Evolutionary conservation across 2,888 invertebrate species (phyloP), one percentile per base, ranked within the genome.

Genomic region (Andrena marginata): DNA sequence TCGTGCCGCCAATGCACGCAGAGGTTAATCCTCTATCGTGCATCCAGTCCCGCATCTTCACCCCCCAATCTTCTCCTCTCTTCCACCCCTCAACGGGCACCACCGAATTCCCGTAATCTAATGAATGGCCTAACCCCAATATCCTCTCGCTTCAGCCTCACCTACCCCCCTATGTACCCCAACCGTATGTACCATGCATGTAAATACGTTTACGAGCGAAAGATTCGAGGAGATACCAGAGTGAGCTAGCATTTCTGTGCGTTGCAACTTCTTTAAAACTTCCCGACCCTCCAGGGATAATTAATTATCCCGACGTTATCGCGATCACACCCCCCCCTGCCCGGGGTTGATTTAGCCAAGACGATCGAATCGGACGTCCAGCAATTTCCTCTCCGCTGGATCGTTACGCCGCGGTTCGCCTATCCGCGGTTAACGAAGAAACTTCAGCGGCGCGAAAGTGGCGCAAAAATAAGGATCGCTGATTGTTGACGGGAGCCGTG

Each of bases 21-120:
- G 80, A 86, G 86, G 23, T 80, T 82, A 75, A 74, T 88, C 73
- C 83, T 77, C 85, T 90, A 91, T 89, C 90, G 88, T 87, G 85
- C 87, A 86, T 78, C 79, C 69, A 84, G 77, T 81, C 83, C 84
- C 85, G 72, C 84, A 83, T 85, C 88, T 87, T 82, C 84, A 56
- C 62, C 59, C 59, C 72, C 63, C 65, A 33, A 69, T 80, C 67
- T 74, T 73, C 80, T 73, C 81, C 42, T 56, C 82, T 75, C 74
- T 82, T 74, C 77, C 71, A 60, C 80, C 82, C 83, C 69, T 81
- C 68, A 69, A 70, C 86, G 85, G 82, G 75, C 79, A 86, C 89
- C 88, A 76, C 87, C 88, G 87, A 93, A 92, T 92, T 92, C 91
- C 89, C 92, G 90, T 93, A 92, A 93, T 93, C 92, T 93, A 92